Evolutionary conservation across 2,113 vertebrate species (phyloP).

Genomic region (Nettapus auritus): DNA sequence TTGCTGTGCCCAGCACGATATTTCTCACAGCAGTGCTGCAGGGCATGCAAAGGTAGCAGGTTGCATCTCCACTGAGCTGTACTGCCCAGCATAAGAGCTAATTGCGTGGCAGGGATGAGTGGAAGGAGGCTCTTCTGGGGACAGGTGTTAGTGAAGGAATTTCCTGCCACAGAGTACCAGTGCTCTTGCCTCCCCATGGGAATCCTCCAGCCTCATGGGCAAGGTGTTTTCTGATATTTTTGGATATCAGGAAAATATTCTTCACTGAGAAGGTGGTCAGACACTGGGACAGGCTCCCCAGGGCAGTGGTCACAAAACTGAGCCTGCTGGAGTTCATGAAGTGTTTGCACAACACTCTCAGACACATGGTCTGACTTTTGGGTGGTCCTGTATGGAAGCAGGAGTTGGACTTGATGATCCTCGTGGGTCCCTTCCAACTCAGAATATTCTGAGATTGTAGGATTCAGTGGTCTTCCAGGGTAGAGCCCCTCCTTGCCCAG

Average conservation of each 20-base stretch:
- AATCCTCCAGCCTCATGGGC: neutral
- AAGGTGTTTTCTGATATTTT: neutral
- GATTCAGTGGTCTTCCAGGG: neutral
- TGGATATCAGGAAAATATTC: no score
- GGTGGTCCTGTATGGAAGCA: no score
- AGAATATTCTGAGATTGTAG: no score
- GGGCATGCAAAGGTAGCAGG: neutral
- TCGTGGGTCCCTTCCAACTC: no score
- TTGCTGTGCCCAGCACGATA: fast-evolving
- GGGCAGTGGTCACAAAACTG: no score
- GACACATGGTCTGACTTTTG: no score
- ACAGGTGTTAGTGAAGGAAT: neutral
- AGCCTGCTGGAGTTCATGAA: no score
- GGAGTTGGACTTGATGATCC: no score
- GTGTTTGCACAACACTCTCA: no score
- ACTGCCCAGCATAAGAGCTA: neutral
- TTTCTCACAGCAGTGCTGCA: neutral
- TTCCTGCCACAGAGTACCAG: neutral
- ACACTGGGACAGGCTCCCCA: no score
- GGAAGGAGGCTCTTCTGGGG: neutral
- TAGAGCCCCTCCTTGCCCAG: neutral
- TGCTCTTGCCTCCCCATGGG: neutral
- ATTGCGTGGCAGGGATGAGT: neutral
- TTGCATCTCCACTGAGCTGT: neutral
- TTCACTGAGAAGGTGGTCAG: no score